phyloP scores from a whole-genome alignment of 2,888 invertebrate species.

The Candidula unifasciata region DNA sequence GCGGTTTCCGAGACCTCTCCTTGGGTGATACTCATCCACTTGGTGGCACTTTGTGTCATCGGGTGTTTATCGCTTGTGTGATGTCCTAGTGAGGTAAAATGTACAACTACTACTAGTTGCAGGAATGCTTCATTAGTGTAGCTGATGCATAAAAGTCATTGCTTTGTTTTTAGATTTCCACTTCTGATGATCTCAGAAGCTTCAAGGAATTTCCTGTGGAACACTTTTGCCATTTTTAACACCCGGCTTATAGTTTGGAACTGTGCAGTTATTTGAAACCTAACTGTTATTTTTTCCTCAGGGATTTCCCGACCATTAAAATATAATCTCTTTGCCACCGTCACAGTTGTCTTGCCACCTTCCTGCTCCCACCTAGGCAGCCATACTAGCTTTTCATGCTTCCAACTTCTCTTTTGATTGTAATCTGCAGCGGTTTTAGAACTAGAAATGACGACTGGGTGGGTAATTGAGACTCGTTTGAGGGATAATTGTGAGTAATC shows the following conservation, averaged over 20 bases:
- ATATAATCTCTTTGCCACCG: not conserved
- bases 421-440: not conserved
- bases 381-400: not conserved
- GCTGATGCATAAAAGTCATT: not conserved
- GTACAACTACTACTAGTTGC: no score
- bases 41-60: no score
- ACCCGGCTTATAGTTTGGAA: no score
- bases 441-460: not conserved
- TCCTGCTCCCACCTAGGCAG: not conserved
- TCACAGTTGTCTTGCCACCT: not conserved
- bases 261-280: not conserved
- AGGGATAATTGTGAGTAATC: not conserved
- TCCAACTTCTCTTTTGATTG: not conserved
- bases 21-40: no score
- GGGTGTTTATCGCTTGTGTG: no score
- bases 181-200: not conserved
- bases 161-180: not conserved
- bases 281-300: not conserved
- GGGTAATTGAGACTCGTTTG: conserved; percentile 11
- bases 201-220: no score
- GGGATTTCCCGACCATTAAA: not conserved
- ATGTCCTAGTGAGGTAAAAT: no score
- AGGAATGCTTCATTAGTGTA: not conserved
- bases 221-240: no score
- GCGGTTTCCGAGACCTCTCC: no score